These are phyloP conservation scores for Spodoptera frugiperda DNA, from an alignment of 1,140 invertebrate genomes.

Conservation along the genomic window DNA sequence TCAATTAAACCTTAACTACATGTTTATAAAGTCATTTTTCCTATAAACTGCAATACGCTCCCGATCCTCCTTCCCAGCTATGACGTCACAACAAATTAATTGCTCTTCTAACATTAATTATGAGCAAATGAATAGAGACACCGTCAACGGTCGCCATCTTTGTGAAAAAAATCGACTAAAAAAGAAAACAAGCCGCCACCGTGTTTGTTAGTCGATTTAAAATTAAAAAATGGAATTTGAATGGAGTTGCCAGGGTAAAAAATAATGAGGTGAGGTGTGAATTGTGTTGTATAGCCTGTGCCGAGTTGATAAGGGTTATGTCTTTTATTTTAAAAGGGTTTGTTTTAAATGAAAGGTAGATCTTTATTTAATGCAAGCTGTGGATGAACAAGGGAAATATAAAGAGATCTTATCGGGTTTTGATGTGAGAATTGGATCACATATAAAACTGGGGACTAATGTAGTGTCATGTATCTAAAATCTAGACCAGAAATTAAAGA, in stretches of 20 bases:
- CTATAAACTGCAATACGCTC: background rate
- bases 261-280: conserved; percentile 40
- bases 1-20: background rate
- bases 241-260: conserved; percentile 34
- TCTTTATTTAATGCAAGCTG: too few relatives aligned
- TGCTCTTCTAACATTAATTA: conserved; percentile 30
- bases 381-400: too few relatives aligned
- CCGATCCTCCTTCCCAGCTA: background rate
- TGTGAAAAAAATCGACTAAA: conserved; percentile 8
- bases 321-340: background rate
- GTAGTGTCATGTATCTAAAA: too few relatives aligned
- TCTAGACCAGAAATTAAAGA: too few relatives aligned
- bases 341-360: too few relatives aligned
- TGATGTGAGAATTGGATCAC: too few relatives aligned
- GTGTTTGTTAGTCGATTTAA: conserved; percentile 35
- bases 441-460: too few relatives aligned
- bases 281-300: conserved; percentile 20
- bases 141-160: background rate
- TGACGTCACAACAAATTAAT: conserved; percentile 30
- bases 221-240: conserved; percentile 27
- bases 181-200: conserved; percentile 16
- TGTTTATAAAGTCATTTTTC: background rate
- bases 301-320: conserved; percentile 6
- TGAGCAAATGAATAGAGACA: conserved; percentile 1
- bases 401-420: too few relatives aligned